phyloP scores from a whole-genome alignment of 1,140 invertebrate species.

The Caerostris extrusa region DNA sequence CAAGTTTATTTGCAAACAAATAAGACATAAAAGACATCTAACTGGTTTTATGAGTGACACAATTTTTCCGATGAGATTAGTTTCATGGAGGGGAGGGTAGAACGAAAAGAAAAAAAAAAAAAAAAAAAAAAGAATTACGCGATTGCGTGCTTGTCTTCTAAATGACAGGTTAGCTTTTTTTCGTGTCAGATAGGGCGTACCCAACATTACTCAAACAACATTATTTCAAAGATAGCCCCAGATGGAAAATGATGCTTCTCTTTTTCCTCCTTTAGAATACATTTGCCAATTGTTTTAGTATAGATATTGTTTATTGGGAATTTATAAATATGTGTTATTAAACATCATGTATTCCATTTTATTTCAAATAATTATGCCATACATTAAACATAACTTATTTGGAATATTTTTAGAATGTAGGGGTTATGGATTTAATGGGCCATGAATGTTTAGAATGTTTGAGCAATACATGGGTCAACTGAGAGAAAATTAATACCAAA shows the following conservation, averaged over 20 bases:
- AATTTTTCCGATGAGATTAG: constrained; percentile 18
- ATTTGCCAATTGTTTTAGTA: no score
- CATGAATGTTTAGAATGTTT: no score
- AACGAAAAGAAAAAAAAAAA: not conserved
- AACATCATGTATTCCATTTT: no score
- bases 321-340: no score
- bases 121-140: not conserved
- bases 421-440: no score
- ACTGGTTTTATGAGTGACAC: constrained; percentile 22
- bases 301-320: no score
- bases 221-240: constrained; percentile 21
- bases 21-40: constrained; percentile 2
- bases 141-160: constrained; percentile 11
- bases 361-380: no score
- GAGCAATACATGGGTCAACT: no score
- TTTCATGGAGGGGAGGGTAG: not conserved
- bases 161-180: constrained; percentile 35
- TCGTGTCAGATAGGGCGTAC: not conserved
- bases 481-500: no score
- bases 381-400: no score
- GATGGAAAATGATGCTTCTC: not conserved
- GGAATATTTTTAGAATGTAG: no score
- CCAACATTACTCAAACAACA: constrained; percentile 19
- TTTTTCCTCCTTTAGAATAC: not conserved
- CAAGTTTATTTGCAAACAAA: not conserved